These are phyloP conservation scores for Patiria miniata DNA, from an alignment of 35 echinoderm and acorn worm species.

Conservation along the genomic window DNA sequence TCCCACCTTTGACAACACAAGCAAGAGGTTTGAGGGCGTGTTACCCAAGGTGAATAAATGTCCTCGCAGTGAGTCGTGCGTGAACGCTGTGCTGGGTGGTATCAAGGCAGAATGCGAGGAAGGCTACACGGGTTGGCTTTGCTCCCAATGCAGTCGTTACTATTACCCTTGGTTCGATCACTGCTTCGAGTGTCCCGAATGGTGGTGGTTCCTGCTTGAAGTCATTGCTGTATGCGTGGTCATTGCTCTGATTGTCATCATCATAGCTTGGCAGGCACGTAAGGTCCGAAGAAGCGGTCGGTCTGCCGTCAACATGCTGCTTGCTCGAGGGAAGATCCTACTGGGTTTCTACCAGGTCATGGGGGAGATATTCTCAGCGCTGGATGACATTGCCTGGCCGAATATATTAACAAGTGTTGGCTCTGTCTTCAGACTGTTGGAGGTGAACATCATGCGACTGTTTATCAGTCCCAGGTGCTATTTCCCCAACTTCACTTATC, in stretches of 20 bases:
- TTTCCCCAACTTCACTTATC: not conserved
- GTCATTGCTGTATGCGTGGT: not conserved
- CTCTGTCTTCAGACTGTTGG: not conserved
- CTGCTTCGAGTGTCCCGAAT: slow-evolving; percentile 42
- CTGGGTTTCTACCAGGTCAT: slow-evolving; percentile 62
- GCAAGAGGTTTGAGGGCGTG: not conserved
- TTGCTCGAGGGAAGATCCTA: slow-evolving; percentile 53
- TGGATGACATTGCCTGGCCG: slow-evolving; percentile 40
- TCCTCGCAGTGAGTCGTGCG: not conserved
- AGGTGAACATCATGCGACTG: slow-evolving; percentile 17
- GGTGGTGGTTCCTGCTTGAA: slow-evolving; percentile 3
- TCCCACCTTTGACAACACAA: not conserved
- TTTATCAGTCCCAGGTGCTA: slow-evolving; percentile 40
- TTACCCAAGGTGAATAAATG: not conserved
- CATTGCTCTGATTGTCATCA: not conserved
- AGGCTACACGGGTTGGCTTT: slow-evolving; percentile 61
- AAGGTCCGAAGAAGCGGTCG: not conserved
- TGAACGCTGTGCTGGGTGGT: not conserved
- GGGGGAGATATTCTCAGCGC: slow-evolving; percentile 35
- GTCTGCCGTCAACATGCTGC: slow-evolving; percentile 19
- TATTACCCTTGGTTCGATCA: slow-evolving; percentile 45
- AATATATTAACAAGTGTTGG: slow-evolving; percentile 20
- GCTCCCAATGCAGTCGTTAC: slow-evolving; percentile 13
- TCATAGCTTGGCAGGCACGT: slow-evolving; percentile 26
- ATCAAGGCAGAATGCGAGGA: not conserved